Conservation (phyloP, 2,888 invertebrate genomes). For the Tholera decimalis region DNA sequence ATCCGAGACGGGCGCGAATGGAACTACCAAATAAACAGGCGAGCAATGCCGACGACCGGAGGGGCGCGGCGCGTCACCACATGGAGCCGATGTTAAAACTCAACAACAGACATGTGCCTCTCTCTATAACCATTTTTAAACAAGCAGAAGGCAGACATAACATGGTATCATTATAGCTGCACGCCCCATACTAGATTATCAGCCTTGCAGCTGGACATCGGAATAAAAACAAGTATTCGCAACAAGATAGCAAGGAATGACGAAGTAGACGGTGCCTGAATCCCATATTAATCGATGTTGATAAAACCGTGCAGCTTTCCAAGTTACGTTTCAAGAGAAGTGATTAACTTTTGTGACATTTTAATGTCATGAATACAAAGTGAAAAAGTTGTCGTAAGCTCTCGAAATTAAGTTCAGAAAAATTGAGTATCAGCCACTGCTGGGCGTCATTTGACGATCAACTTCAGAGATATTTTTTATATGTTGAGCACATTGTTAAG, state of each 20-base stretch:
- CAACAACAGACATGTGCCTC: slow-evolving; percentile 77
- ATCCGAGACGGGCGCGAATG: slow-evolving; percentile 79
- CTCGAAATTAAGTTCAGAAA: slow-evolving; percentile 8
- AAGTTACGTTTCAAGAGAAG: slow-evolving; percentile 24
- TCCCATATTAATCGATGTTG: slow-evolving; percentile 51
- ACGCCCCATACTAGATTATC: slow-evolving; percentile 76
- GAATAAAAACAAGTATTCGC: slow-evolving; percentile 73
- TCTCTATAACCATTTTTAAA: slow-evolving; percentile 73
- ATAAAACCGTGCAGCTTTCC: slow-evolving; percentile 51
- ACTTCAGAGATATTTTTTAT: background rate
- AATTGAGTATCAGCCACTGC: slow-evolving; percentile 1
- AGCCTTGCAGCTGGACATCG: slow-evolving; percentile 76
- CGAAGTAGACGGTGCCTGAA: slow-evolving; percentile 38
- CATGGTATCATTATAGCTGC: slow-evolving; percentile 77
- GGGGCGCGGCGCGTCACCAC: slow-evolving; percentile 81
- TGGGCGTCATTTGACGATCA: background rate
- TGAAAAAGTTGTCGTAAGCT: slow-evolving; percentile 16
- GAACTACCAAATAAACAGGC: slow-evolving; percentile 81
- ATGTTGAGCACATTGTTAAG: slow-evolving; percentile 4
- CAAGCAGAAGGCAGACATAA: slow-evolving; percentile 67
- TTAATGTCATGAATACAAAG: slow-evolving; percentile 34
- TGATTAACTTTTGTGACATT: slow-evolving; percentile 29
- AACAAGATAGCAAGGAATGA: slow-evolving; percentile 66
- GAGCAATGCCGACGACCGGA: slow-evolving; percentile 74
- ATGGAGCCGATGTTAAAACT: slow-evolving; percentile 74